A percentile compares a stretch with the other conserved stretches of the same genome.
phyloP scores from a whole-genome alignment of 2,888 invertebrate species.

The Theretra japonica region DNA sequence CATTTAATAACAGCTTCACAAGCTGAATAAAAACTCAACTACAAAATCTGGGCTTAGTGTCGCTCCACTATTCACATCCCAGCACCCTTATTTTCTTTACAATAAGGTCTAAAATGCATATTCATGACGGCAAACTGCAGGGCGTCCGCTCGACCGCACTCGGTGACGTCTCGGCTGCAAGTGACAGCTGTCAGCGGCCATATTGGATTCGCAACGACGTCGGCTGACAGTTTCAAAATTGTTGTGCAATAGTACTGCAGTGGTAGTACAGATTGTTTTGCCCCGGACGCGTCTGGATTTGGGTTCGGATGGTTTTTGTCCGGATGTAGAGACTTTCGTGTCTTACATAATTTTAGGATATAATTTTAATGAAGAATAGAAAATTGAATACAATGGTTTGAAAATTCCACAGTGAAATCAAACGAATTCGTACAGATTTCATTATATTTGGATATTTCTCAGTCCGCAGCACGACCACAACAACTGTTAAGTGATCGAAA shows the following conservation, averaged over 20 bases:
- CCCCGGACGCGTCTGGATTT: background rate
- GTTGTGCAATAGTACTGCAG: conserved; percentile 21
- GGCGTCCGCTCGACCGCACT: conserved; percentile 42
- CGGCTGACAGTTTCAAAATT: conserved; percentile 35
- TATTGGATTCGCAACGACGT: conserved; percentile 54
- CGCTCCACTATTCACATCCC: too few species aligned
- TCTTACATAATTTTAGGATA: background rate
- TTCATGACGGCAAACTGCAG: conserved; percentile 33
- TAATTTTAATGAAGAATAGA: background rate
- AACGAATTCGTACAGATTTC: too few species aligned
- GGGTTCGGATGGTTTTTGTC: background rate
- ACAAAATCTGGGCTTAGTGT: background rate
- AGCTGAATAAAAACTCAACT: background rate
- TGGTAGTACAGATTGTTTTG: background rate
- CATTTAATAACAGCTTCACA: background rate
- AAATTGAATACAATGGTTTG: too few species aligned
- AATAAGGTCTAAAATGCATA: conserved; percentile 35
- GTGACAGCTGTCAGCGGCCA: conserved; percentile 61
- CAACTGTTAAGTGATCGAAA: too few species aligned
- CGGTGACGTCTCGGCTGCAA: conserved; percentile 50
- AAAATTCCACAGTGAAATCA: too few species aligned
- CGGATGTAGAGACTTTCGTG: background rate
- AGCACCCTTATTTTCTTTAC: conserved; percentile 28
- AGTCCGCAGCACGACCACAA: too few species aligned
- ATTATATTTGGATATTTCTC: too few species aligned